These are phyloP conservation scores for Drosophila athabasca DNA, from an alignment of 1,140 invertebrate genomes.

Conservation along the genomic window DNA sequence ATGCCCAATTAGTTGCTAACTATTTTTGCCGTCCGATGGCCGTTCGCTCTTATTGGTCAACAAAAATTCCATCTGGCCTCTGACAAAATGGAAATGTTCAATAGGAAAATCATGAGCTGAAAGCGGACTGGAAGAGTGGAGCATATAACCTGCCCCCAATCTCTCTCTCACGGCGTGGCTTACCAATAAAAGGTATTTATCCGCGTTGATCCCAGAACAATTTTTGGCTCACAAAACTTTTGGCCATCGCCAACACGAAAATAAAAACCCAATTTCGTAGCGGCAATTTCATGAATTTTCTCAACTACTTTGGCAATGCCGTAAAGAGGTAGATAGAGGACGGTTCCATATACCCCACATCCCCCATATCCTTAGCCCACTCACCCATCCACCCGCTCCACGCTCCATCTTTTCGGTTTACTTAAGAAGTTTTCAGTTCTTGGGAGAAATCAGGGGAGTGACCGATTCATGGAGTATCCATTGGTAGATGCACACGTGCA, in stretches of 20 bases:
- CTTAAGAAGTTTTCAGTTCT: no score
- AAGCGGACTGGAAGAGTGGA: slow-evolving; percentile 1
- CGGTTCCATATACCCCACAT: slow-evolving; percentile 2
- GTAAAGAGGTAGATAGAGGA: slow-evolving; percentile 52
- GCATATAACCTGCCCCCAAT: background rate
- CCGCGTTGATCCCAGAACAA: slow-evolving; percentile 35
- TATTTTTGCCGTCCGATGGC: slow-evolving; percentile 28
- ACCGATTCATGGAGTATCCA: no score
- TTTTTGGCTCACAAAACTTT: slow-evolving; percentile 39
- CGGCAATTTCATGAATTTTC: slow-evolving; percentile 47
- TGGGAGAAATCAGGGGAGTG: no score
- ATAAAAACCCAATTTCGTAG: slow-evolving; percentile 40
- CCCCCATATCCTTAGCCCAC: no score
- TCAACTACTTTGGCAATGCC: slow-evolving; percentile 47
- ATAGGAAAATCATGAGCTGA: slow-evolving; percentile 40
- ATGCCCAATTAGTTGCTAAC: slow-evolving; percentile 60
- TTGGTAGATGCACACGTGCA: no score
- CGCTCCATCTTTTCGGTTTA: no score
- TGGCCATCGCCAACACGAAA: slow-evolving; percentile 16
- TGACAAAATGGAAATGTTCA: slow-evolving; percentile 37
- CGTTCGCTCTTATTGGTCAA: slow-evolving; percentile 23
- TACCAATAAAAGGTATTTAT: no score
- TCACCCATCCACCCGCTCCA: no score
- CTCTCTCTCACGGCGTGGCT: slow-evolving; percentile 1
- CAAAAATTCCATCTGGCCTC: slow-evolving; percentile 24